Conservation (phyloP, 2,113 vertebrate species). For the Caloenas nicobarica region DNA sequence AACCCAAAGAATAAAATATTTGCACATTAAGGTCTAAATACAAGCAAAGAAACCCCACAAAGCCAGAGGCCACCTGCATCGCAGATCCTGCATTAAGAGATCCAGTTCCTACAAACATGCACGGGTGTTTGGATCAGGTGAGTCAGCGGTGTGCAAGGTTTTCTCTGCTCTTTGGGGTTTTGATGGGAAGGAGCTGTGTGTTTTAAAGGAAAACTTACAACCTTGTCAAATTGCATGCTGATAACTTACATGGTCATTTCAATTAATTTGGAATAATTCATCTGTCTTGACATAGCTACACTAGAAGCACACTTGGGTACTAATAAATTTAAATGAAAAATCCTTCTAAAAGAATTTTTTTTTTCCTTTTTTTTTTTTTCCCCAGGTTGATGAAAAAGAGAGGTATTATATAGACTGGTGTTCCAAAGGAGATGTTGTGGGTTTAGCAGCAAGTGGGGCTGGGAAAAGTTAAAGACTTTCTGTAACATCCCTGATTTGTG, state of each 20-base stretch:
- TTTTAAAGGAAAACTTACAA: not conserved
- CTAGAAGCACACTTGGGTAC: not conserved
- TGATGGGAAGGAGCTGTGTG: not conserved
- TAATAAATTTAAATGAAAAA: not conserved
- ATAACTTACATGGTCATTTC: not conserved
- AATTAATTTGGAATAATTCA: not conserved
- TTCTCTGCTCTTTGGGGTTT: not conserved
- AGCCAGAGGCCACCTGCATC: not conserved
- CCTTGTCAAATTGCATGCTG: not conserved
- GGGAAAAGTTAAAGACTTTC: not conserved
- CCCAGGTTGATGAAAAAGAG: not conserved
- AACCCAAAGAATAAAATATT: not conserved
- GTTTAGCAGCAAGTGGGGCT: not conserved
- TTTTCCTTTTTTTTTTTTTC: not conserved
- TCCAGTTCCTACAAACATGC: not conserved
- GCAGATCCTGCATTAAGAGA: not conserved
- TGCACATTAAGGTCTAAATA: not conserved
- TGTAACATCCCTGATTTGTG: not conserved
- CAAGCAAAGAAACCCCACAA: not conserved
- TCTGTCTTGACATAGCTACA: not conserved
- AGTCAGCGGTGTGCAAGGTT: not conserved
- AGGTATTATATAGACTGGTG: fast-evolving
- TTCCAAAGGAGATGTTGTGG: not conserved
- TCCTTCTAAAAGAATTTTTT: not conserved
- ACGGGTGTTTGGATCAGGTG: too few species aligned